Evolutionary conservation across 2,888 invertebrate species (phyloP), one percentile per base, ranked within the genome.

Genomic region (Drosophila paranaensis): DNA sequence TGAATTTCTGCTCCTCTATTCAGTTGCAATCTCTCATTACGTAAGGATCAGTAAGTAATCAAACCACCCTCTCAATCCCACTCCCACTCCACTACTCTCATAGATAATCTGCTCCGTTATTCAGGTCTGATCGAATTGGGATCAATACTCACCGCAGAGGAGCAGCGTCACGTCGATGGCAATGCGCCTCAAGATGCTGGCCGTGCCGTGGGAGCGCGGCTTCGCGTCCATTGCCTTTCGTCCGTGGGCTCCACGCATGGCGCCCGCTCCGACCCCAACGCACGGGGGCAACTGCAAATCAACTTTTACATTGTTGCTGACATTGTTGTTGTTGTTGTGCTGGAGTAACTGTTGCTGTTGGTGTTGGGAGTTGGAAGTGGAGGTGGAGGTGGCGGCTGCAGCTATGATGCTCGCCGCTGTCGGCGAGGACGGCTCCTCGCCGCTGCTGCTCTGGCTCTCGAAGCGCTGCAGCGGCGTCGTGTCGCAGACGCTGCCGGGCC

Each of bases 351-450:
- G 58, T 1, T 27, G 57, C 6, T 51, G 57, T 25, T 56, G 74
- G 35, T 58, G 74, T 14, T 48, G 68, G 9, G 50, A 48, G 11
- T 64, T 56, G 45, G 43, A 48, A 46, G 67, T 42, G 27, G 70
- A 43, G 8, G 20, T 20, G 20, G 20, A 1, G 20, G 20, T 20
- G 20, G 65, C 71, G 42, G 75, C 80, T 55, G 79, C 20, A 20
- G 20, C 80, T 54, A 86, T 60, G 30, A 75, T 62, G 46, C 79
- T 80, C 14, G 80, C 74, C 39, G 77, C 77, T 43, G 79, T 88
- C n/a, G 91, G 91, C 9, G 90, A 90, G 10, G 91, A 90, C 16
- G 91, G 91, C 67, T 91, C 91, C 73, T 91, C 91, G 68, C 91
- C 77, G 65, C 82, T 85, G 78, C 91, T 91, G 73, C 91, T 91